Conservation (phyloP, 2,113 vertebrate genomes). For the Bambusicola thoracicus region DNA sequence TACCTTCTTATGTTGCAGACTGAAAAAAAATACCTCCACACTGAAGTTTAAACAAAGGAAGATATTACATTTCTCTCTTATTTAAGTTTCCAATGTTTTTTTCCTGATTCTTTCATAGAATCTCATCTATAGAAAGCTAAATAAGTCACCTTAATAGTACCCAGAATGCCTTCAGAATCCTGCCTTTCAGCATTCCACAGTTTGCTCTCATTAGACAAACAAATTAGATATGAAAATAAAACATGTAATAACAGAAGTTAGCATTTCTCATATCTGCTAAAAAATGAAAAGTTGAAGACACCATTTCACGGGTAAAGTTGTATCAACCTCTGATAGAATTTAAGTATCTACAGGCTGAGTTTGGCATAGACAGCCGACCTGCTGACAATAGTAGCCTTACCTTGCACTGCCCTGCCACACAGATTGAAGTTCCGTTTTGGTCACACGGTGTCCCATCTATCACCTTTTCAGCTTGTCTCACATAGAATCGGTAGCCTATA, state of each 20-base stretch:
- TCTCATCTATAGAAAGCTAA: neutral
- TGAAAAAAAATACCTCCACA: neutral
- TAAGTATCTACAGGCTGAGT: too few species aligned
- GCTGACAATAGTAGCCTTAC: conserved; percentile 69
- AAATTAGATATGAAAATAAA: neutral
- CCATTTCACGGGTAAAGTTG: rapidly evolving
- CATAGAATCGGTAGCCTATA: conserved; percentile 92
- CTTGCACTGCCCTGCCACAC: conserved; percentile 90
- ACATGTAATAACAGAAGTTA: neutral
- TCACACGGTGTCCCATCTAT: conserved; percentile 93
- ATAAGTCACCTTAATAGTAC: neutral
- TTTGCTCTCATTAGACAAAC: neutral
- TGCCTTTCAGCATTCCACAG: neutral
- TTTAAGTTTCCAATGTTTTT: neutral
- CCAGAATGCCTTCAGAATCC: neutral
- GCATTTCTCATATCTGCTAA: neutral
- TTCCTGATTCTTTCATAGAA: neutral
- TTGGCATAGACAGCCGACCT: rapidly evolving
- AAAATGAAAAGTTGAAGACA: rapidly evolving
- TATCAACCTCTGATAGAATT: neutral
- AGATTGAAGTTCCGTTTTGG: conserved; percentile 83
- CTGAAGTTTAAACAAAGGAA: neutral
- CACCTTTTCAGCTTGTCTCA: conserved; percentile 86
- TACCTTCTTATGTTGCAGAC: neutral
- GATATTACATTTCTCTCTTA: neutral